phyloP scores from a whole-genome alignment of 1,140 invertebrate species.

The Pseudomyrmex pallidus region DNA sequence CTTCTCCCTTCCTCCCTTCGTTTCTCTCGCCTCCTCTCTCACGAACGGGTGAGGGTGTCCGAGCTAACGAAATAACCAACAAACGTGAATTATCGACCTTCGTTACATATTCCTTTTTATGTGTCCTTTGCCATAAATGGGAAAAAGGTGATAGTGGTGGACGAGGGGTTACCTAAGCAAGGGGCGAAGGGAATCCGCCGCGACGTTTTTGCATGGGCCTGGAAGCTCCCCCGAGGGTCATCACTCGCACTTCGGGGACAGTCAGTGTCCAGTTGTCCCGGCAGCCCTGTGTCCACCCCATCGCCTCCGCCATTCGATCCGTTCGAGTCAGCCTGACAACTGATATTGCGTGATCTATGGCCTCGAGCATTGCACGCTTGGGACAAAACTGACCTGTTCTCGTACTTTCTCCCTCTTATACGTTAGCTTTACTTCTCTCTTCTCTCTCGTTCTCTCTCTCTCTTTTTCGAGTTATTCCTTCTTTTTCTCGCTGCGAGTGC shows the following conservation, averaged over 20 bases:
- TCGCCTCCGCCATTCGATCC: constrained; percentile 77
- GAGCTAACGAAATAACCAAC: constrained; percentile 57
- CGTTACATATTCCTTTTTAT: constrained; percentile 85
- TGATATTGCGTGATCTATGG: constrained; percentile 86
- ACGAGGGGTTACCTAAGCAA: constrained; percentile 50
- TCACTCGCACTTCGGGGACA: constrained; percentile 83
- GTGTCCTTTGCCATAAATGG: constrained; percentile 81
- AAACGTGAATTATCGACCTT: constrained; percentile 83
- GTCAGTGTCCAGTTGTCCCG: constrained; percentile 77
- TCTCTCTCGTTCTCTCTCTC: constrained; percentile 18
- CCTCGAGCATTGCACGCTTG: constrained; percentile 84
- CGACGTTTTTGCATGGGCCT: constrained; percentile 79
- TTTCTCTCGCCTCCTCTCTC: background rate
- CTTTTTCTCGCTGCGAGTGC: constrained; percentile 19
- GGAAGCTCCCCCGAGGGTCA: constrained; percentile 83
- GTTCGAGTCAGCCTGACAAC: constrained; percentile 82
- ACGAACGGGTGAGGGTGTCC: constrained; percentile 9
- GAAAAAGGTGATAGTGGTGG: constrained; percentile 74
- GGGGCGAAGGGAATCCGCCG: constrained; percentile 56
- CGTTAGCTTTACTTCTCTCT: constrained; percentile 56
- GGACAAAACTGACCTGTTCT: constrained; percentile 79
- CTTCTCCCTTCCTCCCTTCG: background rate
- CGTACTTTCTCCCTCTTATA: constrained; percentile 57
- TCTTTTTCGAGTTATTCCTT: constrained; percentile 39
- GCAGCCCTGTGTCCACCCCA: constrained; percentile 59